Conservation (phyloP, 2,888 invertebrate species). For the Tribolium freemani region DNA sequence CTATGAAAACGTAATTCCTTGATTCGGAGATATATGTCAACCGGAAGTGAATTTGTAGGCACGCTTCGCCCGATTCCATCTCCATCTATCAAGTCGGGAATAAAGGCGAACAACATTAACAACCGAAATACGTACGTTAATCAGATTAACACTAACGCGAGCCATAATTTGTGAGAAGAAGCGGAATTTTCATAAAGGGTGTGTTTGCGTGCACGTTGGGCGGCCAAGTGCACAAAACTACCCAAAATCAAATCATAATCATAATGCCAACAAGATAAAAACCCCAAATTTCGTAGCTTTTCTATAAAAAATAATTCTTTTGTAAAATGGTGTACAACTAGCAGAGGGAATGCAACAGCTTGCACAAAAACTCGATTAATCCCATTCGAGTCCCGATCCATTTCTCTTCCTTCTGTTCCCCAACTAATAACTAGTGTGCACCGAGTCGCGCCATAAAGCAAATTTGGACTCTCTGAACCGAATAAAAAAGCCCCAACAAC, state of each 20-base stretch:
- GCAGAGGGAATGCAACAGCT: too few species aligned
- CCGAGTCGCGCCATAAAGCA: conserved; percentile 7
- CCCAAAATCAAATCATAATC: too few species aligned
- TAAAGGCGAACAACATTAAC: conserved; percentile 50
- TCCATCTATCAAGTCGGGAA: conserved; percentile 52
- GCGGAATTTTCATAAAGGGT: neutral
- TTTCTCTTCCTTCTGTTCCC: neutral
- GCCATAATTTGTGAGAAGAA: conserved; percentile 40
- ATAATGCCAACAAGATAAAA: too few species aligned
- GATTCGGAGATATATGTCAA: conserved; percentile 49
- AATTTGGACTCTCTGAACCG: neutral
- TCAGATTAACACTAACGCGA: conserved; percentile 48
- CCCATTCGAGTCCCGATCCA: too few species aligned
- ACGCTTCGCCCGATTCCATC: conserved; percentile 53
- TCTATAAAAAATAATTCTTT: too few species aligned
- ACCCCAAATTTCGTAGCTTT: too few species aligned
- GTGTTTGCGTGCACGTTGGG: too few species aligned
- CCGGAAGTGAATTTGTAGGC: conserved; percentile 54
- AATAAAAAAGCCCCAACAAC: conserved; percentile 15
- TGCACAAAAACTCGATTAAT: too few species aligned
- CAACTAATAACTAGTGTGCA: neutral
- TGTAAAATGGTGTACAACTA: too few species aligned
- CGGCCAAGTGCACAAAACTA: too few species aligned
- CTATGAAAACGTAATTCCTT: conserved; percentile 31
- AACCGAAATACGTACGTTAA: conserved; percentile 47